Conservation (phyloP, 2,113 vertebrate genomes). For the Phaethornis superciliosus region DNA sequence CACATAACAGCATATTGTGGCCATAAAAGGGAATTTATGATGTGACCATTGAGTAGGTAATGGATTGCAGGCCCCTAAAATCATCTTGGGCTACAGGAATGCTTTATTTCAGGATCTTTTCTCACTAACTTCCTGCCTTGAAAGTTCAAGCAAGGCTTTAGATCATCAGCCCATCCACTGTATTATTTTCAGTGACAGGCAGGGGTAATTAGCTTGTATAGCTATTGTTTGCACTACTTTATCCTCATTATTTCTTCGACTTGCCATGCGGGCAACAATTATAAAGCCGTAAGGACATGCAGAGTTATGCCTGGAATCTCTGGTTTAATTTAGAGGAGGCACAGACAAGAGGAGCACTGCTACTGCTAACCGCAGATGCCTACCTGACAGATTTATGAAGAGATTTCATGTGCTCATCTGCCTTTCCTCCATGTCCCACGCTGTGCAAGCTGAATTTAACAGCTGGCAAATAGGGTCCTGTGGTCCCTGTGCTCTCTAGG, state of each 20-base stretch:
- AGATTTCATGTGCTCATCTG: not conserved
- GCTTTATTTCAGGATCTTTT: not conserved
- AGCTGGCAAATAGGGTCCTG: not conserved
- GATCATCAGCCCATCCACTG: not conserved
- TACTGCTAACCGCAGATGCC: not conserved
- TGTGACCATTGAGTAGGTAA: not conserved
- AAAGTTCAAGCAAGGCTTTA: constrained; percentile 6
- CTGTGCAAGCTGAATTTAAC: not conserved
- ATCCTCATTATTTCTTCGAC: constrained; percentile 28
- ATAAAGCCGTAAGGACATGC: not conserved
- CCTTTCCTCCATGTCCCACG: not conserved
- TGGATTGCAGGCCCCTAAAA: not conserved
- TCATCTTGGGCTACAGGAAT: not conserved
- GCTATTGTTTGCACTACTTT: constrained; percentile 19
- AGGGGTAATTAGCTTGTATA: constrained; percentile 19
- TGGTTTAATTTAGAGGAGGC: constrained; percentile 24
- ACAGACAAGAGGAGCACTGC: not conserved
- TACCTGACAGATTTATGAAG: constrained; percentile 15
- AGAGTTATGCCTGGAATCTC: constrained; percentile 45
- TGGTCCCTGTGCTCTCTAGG: not conserved
- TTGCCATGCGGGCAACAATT: constrained; percentile 9
- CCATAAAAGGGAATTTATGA: not conserved
- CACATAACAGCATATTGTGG: not conserved
- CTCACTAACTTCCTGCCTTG: not conserved
- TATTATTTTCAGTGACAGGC: constrained; percentile 31